Evolutionary conservation across 1,140 invertebrate species (phyloP).

Genomic region (Brachionus paranguensis): DNA sequence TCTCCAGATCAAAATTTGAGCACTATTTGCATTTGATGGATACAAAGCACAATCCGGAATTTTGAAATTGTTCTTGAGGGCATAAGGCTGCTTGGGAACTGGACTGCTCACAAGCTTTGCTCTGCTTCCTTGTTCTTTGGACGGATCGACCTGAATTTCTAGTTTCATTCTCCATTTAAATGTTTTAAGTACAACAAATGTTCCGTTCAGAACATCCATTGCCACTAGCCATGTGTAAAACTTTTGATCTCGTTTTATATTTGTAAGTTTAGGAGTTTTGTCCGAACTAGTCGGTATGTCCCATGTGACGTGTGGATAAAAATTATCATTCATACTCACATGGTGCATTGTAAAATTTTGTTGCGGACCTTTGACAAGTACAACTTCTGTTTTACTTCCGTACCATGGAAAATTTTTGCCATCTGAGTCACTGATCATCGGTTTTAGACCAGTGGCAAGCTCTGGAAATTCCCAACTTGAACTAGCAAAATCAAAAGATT

Average conservation of each 20-base stretch:
- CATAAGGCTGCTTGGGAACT: constrained; percentile 47
- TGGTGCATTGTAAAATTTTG: constrained; percentile 48
- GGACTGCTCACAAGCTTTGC: constrained; percentile 48
- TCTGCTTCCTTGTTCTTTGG: constrained; percentile 46
- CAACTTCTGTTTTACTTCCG: constrained; percentile 52
- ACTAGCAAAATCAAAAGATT: constrained; percentile 42
- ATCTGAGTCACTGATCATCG: constrained; percentile 55
- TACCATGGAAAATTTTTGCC: constrained; percentile 56
- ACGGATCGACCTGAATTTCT: constrained; percentile 51
- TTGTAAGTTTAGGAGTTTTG: constrained; percentile 49
- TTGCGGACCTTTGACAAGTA: constrained; percentile 50
- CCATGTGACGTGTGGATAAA: constrained; percentile 57
- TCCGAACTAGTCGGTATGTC: constrained; percentile 50
- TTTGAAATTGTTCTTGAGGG: constrained; percentile 48
- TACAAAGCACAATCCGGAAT: constrained; percentile 52
- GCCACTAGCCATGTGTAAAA: constrained; percentile 55
- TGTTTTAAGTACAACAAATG: constrained; percentile 50
- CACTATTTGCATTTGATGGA: constrained; percentile 54
- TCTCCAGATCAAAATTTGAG: constrained; percentile 54
- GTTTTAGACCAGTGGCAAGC: constrained; percentile 49
- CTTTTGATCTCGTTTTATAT: constrained; percentile 52
- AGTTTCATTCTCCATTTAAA: constrained; percentile 53
- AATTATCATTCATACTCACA: constrained; percentile 55
- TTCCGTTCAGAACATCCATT: constrained; percentile 50
- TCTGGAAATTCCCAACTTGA: constrained; percentile 57